These are phyloP conservation scores for Takifugu bimaculatus DNA, from an alignment of 2,113 vertebrate genomes.

Conservation along the genomic window DNA sequence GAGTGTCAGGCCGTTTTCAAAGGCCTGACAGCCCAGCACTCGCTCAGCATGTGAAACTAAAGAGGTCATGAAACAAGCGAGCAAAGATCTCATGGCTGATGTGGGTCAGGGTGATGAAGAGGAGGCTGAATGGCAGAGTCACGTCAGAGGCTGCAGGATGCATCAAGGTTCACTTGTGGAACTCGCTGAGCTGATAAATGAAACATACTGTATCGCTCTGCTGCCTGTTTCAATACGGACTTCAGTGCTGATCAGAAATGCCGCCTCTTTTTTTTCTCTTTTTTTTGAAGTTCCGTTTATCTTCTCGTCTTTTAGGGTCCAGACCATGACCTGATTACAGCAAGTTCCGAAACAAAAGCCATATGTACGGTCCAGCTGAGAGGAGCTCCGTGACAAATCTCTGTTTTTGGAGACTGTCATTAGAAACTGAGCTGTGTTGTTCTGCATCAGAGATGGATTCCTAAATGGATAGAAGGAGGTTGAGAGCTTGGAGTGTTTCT, in stretches of 20 bases:
- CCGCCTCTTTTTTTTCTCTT: slow-evolving; percentile 1
- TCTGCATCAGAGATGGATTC: slow-evolving; percentile 55
- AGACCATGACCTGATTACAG: slow-evolving; percentile 51
- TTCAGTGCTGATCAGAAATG: too few species aligned
- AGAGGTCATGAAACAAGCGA: background rate
- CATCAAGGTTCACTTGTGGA: slow-evolving; percentile 6
- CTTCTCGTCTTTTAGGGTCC: slow-evolving; percentile 15
- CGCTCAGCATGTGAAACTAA: slow-evolving; percentile 14
- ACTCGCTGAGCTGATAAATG: background rate
- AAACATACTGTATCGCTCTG: background rate
- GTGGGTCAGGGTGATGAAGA: slow-evolving; percentile 41
- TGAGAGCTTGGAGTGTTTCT: slow-evolving; percentile 40
- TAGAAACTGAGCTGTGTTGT: slow-evolving; percentile 42
- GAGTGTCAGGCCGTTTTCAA: background rate
- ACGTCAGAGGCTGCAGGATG: slow-evolving; percentile 55
- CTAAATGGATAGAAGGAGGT: slow-evolving; percentile 58
- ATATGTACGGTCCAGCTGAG: slow-evolving; percentile 27
- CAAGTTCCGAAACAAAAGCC: slow-evolving; percentile 41
- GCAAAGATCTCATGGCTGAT: slow-evolving; percentile 28
- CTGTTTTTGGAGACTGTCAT: slow-evolving; percentile 27
- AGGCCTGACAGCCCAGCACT: slow-evolving; percentile 1
- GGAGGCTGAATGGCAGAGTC: slow-evolving; percentile 50
- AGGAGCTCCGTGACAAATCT: slow-evolving; percentile 37
- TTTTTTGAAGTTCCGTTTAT: slow-evolving; percentile 19
- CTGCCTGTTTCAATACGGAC: background rate